Conservation (phyloP, 2,888 invertebrate species). For the Nyleta sp. region DNA sequence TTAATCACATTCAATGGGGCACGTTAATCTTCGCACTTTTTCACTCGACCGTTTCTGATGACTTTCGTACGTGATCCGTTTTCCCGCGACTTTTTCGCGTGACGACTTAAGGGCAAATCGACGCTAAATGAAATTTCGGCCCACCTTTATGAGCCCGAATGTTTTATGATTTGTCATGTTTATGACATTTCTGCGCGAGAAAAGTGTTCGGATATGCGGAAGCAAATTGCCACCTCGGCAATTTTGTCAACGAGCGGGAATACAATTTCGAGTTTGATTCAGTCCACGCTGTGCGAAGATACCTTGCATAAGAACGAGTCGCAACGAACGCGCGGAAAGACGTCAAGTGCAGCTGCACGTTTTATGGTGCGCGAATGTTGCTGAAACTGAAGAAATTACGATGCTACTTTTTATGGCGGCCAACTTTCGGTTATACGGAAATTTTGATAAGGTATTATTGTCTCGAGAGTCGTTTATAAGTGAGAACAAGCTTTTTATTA, state of each 20-base stretch:
- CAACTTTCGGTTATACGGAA: too few species aligned
- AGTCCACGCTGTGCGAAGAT: background rate
- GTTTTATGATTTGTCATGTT: slow-evolving; percentile 27
- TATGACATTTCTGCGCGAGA: slow-evolving; percentile 17
- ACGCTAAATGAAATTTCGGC: slow-evolving; percentile 12
- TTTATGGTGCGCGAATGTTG: too few species aligned
- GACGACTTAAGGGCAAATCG: background rate
- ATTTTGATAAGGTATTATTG: too few species aligned
- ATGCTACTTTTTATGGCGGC: too few species aligned
- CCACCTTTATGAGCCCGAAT: slow-evolving; percentile 13
- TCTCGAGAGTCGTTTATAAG: too few species aligned
- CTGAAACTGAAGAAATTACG: too few species aligned
- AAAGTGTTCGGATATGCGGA: slow-evolving; percentile 23
- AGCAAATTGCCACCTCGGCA: slow-evolving; percentile 32
- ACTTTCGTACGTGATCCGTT: slow-evolving; percentile 14
- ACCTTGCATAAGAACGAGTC: slow-evolving; percentile 38
- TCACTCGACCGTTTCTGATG: slow-evolving; percentile 5
- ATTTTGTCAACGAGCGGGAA: slow-evolving; percentile 28
- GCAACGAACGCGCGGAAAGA: slow-evolving; percentile 1
- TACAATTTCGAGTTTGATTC: slow-evolving; percentile 24
- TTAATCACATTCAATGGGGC: background rate
- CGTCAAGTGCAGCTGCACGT: slow-evolving; percentile 26
- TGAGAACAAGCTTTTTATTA: too few species aligned
- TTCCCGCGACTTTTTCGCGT: slow-evolving; percentile 5
- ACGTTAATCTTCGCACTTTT: slow-evolving; percentile 13